These are phyloP conservation scores for Girardinus metallicus DNA, from an alignment of 2,797 vertebrate genomes.

Conservation along the genomic window DNA sequence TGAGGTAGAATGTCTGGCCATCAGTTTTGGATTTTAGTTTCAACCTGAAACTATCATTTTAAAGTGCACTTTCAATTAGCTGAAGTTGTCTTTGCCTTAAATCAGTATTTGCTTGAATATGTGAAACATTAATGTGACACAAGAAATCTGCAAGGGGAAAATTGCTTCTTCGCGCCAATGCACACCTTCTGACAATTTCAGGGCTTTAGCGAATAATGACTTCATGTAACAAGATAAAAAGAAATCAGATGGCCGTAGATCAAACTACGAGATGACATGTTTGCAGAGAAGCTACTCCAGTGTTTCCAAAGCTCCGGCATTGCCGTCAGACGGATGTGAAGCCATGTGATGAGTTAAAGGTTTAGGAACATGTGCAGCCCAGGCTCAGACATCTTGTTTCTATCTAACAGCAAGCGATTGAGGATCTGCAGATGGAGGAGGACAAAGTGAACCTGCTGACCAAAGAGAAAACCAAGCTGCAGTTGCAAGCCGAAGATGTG, in stretches of 20 bases:
- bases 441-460: conserved; percentile 83
- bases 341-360: conserved; percentile 26
- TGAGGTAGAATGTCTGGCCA: background rate
- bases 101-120: background rate
- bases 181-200: background rate
- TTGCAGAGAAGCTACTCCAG: background rate
- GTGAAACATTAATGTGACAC: background rate
- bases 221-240: background rate
- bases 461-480: conserved; percentile 79
- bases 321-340: conserved; percentile 40
- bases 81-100: background rate
- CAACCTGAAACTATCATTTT: too few relatives aligned
- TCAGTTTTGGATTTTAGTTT: background rate
- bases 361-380: conserved; percentile 45
- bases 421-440: conserved; percentile 82
- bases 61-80: background rate
- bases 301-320: conserved; percentile 44
- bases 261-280: background rate
- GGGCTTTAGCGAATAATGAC: background rate
- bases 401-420: conserved; percentile 75
- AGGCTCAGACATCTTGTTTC: conserved; percentile 45
- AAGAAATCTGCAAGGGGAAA: background rate
- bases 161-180: background rate
- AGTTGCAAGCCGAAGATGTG: conserved; percentile 79
- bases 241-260: background rate